Base-by-base conservation (phyloP, 2,113 vertebrate species). In the Cyanistes caeruleus region DNA sequence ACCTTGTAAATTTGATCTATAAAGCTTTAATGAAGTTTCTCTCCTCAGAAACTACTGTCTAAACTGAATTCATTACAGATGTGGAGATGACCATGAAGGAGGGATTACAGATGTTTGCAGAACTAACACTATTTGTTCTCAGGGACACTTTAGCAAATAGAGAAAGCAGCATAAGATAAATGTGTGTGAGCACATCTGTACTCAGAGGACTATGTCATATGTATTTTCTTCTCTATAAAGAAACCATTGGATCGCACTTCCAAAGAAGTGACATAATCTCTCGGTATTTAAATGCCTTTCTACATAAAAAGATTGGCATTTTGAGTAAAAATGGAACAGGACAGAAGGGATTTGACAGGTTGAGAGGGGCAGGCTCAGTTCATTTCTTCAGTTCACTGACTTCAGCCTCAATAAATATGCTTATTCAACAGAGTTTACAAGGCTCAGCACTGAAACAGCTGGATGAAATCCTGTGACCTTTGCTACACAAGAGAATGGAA, bases 391-490 rank as follows among this genome's bases (percentile, higher is more conserved):
- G 59, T 83, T 93, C 88, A 35, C 69, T 88, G 85, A 65, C 85
- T 80, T 48, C 35, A 92, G 63, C 67, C 67, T 85, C 58, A 64
- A 82, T 93, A 96, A 97, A 94, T 76, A 80, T 43, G 72, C 90
- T 93, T 95, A 93, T 93, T 95, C 95, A 95, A 96, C 73, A 90
- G 64, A 75, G 75, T 85, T 93, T 69, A 85, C 3, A 7, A 65
- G 37, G 75, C 79, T 85, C 79, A 69, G 79, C 55, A 51, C 39
- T 62, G 75, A 83, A 93, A 95, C 63, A 95, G 55, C 72, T 92
- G 83, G 83, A 58, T 94, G 75, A 88, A 90, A 90, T 88, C 63
- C 74, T 79, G 49, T 88, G 95, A 95, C 92, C 82, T 92, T 41
- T 77, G 73, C 89, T 86, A 49, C 37, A 69, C 46, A 24, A 58